Percentiles rank a stretch among this genome's conserved stretches.
phyloP scores from a whole-genome alignment of 2,888 invertebrate species.

The Chrysolina americana region DNA sequence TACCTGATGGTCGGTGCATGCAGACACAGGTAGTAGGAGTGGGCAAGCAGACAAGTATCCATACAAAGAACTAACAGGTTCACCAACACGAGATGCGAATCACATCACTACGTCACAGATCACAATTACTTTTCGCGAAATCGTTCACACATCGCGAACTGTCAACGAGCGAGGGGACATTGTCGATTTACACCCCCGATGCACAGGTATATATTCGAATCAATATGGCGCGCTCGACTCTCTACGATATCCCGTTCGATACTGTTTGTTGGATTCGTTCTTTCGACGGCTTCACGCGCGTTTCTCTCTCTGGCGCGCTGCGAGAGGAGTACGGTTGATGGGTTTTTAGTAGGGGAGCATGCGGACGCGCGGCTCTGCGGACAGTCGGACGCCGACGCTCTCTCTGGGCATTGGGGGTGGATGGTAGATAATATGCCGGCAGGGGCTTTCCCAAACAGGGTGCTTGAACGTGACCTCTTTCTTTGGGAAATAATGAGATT shows the following conservation, averaged over 20 bases:
- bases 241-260: constrained; percentile 53
- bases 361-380: neutral
- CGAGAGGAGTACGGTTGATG: constrained; percentile 36
- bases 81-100: constrained; percentile 4
- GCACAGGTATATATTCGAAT: constrained; percentile 40
- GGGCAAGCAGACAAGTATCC: constrained; percentile 34
- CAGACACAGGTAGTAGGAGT: constrained; percentile 41
- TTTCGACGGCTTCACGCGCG: constrained; percentile 26
- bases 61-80: constrained; percentile 28
- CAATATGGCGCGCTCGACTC: constrained; percentile 52
- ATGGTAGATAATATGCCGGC: neutral
- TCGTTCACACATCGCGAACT: constrained; percentile 34
- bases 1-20: constrained; percentile 39
- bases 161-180: constrained; percentile 21
- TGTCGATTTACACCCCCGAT: constrained; percentile 47
- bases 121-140: constrained; percentile 33
- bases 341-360: constrained; percentile 36
- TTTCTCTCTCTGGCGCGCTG: constrained; percentile 35
- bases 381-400: constrained; percentile 14
- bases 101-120: constrained; percentile 41
- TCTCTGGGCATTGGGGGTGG: neutral
- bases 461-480: neutral
- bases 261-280: constrained; percentile 47
- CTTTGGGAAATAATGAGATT: neutral
- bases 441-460: neutral